Conservation (phyloP, 2,888 invertebrate species). For the Sphaerophoria rueppellii region DNA sequence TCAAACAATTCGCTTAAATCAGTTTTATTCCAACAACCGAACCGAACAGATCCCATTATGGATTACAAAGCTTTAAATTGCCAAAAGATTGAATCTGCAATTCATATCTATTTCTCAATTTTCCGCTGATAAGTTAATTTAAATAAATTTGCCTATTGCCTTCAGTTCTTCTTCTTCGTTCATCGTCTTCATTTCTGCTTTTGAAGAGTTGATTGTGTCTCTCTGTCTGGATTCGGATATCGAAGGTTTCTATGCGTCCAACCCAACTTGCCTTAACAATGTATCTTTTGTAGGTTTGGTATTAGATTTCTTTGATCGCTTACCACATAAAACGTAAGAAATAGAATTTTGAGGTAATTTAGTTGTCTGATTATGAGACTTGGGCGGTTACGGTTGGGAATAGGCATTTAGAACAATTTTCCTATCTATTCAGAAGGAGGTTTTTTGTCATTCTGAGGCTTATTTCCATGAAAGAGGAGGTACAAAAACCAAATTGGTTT, state of each 20-base stretch:
- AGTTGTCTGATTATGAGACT: slow-evolving; percentile 3
- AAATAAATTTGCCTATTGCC: slow-evolving; percentile 66
- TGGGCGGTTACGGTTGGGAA: neutral
- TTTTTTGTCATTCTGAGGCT: too few relatives aligned
- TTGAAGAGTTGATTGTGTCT: slow-evolving; percentile 29
- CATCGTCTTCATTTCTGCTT: slow-evolving; percentile 1
- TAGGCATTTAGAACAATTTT: neutral
- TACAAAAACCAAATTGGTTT: too few relatives aligned
- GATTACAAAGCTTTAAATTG: slow-evolving; percentile 73
- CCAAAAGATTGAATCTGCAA: slow-evolving; percentile 73
- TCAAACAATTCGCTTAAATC: neutral
- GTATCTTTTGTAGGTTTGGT: slow-evolving; percentile 15
- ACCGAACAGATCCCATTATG: slow-evolving; percentile 69
- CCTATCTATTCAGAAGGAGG: neutral
- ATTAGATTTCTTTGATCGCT: slow-evolving; percentile 32
- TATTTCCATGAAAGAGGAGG: too few relatives aligned
- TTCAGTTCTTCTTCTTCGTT: slow-evolving; percentile 15
- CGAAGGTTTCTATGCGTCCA: too few relatives aligned
- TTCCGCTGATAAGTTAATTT: slow-evolving; percentile 73
- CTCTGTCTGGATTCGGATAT: slow-evolving; percentile 8
- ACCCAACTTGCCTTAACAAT: too few relatives aligned
- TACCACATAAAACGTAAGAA: neutral
- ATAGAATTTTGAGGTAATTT: slow-evolving; percentile 1
- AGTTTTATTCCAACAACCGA: slow-evolving; percentile 23
- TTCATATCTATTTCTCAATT: slow-evolving; percentile 73